Conservation (phyloP, 2,113 vertebrate genomes). For the Phalacrocorax carbo region DNA sequence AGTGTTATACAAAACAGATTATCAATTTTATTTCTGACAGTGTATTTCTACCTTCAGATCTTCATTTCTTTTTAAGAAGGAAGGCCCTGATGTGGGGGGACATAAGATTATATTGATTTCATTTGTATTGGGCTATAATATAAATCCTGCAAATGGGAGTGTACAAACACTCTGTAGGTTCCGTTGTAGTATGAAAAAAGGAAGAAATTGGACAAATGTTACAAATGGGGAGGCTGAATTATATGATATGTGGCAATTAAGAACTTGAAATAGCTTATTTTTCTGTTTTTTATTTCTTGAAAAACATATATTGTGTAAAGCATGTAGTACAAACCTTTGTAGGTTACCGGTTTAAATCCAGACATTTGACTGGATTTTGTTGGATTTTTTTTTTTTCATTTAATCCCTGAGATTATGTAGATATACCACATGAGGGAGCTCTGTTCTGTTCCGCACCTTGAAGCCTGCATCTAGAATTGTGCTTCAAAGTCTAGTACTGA, state of each 20-base stretch:
- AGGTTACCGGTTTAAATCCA: background rate
- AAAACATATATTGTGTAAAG: rapidly evolving
- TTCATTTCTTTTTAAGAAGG: background rate
- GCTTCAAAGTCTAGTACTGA: background rate
- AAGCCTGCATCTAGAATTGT: background rate
- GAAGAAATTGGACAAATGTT: background rate
- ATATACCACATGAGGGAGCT: conserved; percentile 27
- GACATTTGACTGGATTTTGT: rapidly evolving
- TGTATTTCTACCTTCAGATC: background rate
- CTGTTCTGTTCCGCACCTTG: background rate
- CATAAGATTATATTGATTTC: background rate
- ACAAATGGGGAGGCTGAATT: background rate
- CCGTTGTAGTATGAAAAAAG: background rate
- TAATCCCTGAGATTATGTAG: background rate
- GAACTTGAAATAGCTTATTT: rapidly evolving
- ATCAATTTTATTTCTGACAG: background rate
- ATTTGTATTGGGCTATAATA: rapidly evolving
- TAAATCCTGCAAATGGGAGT: background rate
- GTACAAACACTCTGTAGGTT: background rate
- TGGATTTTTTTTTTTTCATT: background rate
- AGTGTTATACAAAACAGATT: background rate
- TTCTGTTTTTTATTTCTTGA: background rate
- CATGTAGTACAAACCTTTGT: rapidly evolving
- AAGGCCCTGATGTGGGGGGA: background rate
- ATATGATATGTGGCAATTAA: background rate